A percentile compares a stretch with the other conserved stretches of the same genome.
Conservation (phyloP, 2,797 vertebrate species). For the Sternarchorhynchus goeldii region DNA sequence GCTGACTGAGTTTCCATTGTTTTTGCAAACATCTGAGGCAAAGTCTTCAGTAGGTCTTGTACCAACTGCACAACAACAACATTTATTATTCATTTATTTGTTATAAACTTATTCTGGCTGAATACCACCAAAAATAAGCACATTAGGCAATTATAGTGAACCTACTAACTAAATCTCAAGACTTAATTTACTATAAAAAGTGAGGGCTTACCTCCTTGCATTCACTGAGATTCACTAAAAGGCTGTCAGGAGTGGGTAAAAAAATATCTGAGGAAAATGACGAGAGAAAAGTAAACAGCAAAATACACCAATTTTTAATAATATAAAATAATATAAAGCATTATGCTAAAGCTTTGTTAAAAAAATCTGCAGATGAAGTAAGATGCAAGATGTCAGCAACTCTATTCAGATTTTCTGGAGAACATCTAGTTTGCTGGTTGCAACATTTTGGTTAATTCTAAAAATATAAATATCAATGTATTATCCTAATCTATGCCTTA, state of each 20-base stretch:
- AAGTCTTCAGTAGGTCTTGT: constrained; percentile 88
- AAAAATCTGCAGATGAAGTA: neutral
- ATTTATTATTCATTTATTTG: neutral
- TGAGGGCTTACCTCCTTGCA: constrained; percentile 88
- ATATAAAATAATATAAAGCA: neutral
- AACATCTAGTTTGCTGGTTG: no score
- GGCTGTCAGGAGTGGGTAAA: constrained; percentile 96
- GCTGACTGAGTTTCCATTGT: constrained; percentile 95
- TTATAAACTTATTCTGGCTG: neutral
- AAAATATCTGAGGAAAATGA: constrained; percentile 87
- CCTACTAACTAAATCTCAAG: no score
- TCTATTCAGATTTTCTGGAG: no score
- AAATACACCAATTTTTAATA: neutral
- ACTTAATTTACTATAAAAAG: neutral
- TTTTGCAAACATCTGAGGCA: constrained; percentile 90
- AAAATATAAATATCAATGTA: no score
- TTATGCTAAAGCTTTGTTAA: neutral
- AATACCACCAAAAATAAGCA: no score
- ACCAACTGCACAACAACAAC: constrained; percentile 80
- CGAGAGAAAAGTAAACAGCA: neutral
- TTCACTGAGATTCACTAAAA: constrained; percentile 95
- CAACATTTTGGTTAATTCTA: no score
- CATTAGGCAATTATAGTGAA: no score
- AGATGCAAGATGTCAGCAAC: no score
- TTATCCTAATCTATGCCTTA: constrained; percentile 61